Conservation (phyloP, 1,140 invertebrate species). For the Linepithema humile region DNA sequence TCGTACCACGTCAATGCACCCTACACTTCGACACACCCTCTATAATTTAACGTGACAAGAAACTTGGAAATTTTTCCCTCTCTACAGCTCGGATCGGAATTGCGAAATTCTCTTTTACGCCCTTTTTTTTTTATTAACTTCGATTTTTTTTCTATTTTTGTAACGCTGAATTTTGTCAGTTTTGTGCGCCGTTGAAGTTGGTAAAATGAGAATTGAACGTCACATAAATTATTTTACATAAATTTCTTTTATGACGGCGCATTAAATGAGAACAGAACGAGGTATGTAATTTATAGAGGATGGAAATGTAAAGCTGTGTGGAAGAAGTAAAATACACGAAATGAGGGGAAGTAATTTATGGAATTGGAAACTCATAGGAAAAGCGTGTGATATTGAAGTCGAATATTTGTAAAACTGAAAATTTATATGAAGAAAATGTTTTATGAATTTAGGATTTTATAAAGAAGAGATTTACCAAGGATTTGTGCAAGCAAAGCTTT, state of each 20-base stretch:
- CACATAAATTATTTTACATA: background rate
- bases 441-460: background rate
- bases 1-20: background rate
- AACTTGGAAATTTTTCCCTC: constrained; percentile 19
- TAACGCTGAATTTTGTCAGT: background rate
- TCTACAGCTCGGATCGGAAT: background rate
- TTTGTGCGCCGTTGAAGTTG: background rate
- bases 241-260: background rate
- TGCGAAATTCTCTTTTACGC: background rate
- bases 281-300: background rate
- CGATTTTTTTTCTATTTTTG: background rate
- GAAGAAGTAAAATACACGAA: background rate
- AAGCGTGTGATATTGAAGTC: background rate
- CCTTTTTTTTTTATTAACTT: background rate
- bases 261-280: background rate
- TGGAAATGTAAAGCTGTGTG: background rate
- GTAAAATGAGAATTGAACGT: background rate
- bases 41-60: background rate
- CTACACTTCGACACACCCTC: background rate
- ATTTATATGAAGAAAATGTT: background rate
- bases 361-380: background rate
- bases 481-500: background rate
- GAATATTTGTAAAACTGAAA: background rate
- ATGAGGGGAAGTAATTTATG: background rate
- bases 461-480: background rate